phyloP scores from a whole-genome alignment of 2,797 vertebrate genomes.

The Acanthis flammea region DNA sequence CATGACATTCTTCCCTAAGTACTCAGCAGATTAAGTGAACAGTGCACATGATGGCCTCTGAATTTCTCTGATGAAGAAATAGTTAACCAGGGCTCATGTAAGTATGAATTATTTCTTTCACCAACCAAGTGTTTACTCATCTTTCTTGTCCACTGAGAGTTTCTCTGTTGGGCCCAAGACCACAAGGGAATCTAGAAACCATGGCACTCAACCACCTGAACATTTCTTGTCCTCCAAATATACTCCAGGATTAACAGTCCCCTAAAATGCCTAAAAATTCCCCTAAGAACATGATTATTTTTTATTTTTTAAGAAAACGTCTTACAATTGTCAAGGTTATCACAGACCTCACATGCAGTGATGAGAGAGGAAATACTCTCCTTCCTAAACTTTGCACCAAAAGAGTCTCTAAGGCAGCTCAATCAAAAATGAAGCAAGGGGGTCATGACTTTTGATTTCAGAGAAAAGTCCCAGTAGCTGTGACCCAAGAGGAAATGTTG shows the following conservation, averaged over 20 bases:
- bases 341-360: not conserved
- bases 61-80: not conserved
- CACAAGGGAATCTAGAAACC: not conserved
- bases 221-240: not conserved
- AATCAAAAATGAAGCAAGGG: not conserved
- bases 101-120: not conserved
- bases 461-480: not conserved
- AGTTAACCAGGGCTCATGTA: fast-evolving
- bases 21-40: not conserved
- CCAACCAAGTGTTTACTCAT: fast-evolving
- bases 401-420: not conserved
- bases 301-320: fast-evolving
- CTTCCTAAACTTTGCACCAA: not conserved
- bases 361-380: not conserved
- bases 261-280: not conserved
- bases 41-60: not conserved
- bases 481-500: not conserved
- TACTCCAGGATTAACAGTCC: not conserved
- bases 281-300: not conserved
- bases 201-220: not conserved
- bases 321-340: not conserved
- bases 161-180: not conserved
- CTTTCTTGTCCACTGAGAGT: not conserved
- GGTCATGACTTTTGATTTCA: not conserved
- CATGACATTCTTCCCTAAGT: not conserved